Conservation (phyloP, 2,888 invertebrate genomes). For the Sclerodermus sp. region DNA sequence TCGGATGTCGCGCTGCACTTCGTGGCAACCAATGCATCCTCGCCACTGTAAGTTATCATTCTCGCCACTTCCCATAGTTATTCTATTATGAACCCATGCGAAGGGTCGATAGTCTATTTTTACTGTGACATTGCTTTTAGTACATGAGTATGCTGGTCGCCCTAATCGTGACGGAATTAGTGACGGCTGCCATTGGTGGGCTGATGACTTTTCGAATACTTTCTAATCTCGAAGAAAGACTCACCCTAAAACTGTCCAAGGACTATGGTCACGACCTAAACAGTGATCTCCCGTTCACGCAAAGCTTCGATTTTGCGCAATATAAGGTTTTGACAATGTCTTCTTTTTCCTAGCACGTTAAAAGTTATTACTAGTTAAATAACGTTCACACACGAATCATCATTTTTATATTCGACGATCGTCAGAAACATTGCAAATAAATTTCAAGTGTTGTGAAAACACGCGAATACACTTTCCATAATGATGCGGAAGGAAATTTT, state of each 20-base stretch:
- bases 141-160: constrained; percentile 59
- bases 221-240: constrained; percentile 49
- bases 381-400: too few relatives aligned
- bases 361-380: too few relatives aligned
- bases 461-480: too few relatives aligned
- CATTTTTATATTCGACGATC: too few relatives aligned
- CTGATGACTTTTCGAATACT: constrained; percentile 54
- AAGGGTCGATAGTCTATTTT: constrained; percentile 10
- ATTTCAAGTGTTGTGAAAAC: too few relatives aligned
- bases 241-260: constrained; percentile 46
- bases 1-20: constrained; percentile 64
- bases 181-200: constrained; percentile 51
- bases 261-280: constrained; percentile 52
- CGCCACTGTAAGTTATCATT: constrained; percentile 24
- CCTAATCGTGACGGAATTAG: constrained; percentile 57
- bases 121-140: constrained; percentile 36
- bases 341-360: too few relatives aligned
- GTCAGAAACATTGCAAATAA: too few relatives aligned
- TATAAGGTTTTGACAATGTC: constrained; percentile 58
- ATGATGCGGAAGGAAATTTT: neutral
- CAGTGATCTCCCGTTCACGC: constrained; percentile 53
- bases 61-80: neutral
- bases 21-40: constrained; percentile 58
- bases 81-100: constrained; percentile 1
- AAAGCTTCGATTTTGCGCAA: constrained; percentile 59